Conservation (phyloP, 2,888 invertebrate genomes). For the Oligia fasciuncula region DNA sequence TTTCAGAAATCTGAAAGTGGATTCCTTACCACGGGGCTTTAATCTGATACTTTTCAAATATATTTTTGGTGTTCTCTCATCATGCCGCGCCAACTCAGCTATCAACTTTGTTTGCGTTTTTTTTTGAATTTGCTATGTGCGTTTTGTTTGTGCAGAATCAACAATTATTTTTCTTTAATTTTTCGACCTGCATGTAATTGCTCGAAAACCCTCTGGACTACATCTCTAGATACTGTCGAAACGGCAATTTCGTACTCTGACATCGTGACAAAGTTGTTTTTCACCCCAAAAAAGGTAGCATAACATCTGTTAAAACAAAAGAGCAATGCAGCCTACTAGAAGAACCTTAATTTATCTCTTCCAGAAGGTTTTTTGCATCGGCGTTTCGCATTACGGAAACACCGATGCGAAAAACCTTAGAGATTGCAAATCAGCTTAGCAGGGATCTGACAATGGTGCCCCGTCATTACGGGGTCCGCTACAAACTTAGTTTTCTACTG, state of each 20-base stretch:
- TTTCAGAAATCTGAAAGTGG: too few relatives aligned
- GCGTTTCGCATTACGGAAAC: constrained; percentile 3
- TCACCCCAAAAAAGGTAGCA: neutral
- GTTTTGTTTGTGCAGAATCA: too few relatives aligned
- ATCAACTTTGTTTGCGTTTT: too few relatives aligned
- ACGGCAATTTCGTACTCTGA: neutral
- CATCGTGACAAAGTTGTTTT: neutral
- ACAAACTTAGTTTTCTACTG: constrained; percentile 37
- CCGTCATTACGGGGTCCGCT: constrained; percentile 30
- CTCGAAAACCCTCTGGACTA: neutral
- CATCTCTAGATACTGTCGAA: neutral
- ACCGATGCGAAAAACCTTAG: constrained; percentile 34
- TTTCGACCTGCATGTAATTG: too few relatives aligned
- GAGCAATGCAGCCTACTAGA: neutral
- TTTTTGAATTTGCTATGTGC: too few relatives aligned
- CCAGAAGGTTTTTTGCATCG: too few relatives aligned
- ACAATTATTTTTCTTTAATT: too few relatives aligned
- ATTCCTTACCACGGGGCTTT: too few relatives aligned
- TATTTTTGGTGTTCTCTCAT: too few relatives aligned
- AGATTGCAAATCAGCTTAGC: constrained; percentile 46
- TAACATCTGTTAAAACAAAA: neutral
- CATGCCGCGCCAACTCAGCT: too few relatives aligned
- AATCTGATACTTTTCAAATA: too few relatives aligned
- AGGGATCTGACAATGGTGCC: constrained; percentile 13
- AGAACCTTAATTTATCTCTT: constrained; percentile 13